Conservation (phyloP, 2,888 invertebrate genomes). For the Syritta pipiens region DNA sequence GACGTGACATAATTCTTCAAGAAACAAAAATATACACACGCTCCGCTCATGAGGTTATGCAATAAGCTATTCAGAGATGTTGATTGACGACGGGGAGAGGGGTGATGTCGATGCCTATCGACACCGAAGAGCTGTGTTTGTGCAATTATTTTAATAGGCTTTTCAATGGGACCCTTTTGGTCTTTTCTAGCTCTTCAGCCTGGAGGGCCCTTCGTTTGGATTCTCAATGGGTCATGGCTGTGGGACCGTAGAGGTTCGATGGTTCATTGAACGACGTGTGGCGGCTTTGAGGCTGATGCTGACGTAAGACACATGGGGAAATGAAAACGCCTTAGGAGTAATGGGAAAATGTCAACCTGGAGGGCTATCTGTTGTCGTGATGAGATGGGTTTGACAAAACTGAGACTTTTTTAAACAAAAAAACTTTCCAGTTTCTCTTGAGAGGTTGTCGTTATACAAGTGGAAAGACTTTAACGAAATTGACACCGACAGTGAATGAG, state of each 20-base stretch:
- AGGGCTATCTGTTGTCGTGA: no score
- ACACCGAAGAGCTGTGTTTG: conserved; percentile 13
- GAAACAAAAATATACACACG: conserved; percentile 5
- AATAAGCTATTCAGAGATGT: neutral
- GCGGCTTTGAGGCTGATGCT: neutral
- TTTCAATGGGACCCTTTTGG: conserved; percentile 16
- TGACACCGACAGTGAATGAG: no score
- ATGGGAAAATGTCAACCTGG: no score
- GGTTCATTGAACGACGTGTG: conserved; percentile 5
- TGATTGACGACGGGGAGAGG: neutral
- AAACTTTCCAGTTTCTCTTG: no score
- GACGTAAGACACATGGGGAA: neutral
- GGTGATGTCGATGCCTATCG: neutral
- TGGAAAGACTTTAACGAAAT: no score
- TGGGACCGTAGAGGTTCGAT: neutral
- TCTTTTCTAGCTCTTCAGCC: conserved; percentile 1
- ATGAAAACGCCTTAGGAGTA: no score
- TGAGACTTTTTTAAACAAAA: no score
- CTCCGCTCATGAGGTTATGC: neutral
- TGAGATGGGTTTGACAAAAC: no score
- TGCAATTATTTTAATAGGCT: conserved; percentile 20
- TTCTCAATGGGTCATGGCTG: conserved; percentile 10
- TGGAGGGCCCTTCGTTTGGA: neutral
- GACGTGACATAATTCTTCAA: conserved; percentile 28
- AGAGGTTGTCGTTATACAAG: no score